Conservation (phyloP, 2,888 invertebrate genomes). For the Aradus depressus region DNA sequence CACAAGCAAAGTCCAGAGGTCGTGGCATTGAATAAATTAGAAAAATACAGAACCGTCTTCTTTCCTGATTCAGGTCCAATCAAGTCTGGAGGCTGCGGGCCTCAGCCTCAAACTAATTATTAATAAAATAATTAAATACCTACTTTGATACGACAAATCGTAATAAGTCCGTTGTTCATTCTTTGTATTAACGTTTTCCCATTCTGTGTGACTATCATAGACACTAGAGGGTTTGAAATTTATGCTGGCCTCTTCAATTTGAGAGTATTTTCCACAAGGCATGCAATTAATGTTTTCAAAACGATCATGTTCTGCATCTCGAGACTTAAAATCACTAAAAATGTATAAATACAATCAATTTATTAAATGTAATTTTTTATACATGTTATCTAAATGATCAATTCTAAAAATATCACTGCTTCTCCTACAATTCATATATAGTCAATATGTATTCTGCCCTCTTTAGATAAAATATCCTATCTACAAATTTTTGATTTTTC, state of each 20-base stretch:
- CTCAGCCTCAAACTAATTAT: neutral
- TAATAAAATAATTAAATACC: conserved; percentile 11
- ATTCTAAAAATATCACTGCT: too few species aligned
- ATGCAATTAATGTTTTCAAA: conserved; percentile 22
- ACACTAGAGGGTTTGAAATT: conserved; percentile 18
- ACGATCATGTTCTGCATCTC: conserved; percentile 24
- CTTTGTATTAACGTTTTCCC: conserved; percentile 20
- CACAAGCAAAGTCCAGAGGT: too few species aligned
- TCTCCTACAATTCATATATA: too few species aligned
- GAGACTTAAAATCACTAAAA: conserved; percentile 27
- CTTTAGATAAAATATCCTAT: too few species aligned
- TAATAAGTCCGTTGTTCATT: conserved; percentile 4
- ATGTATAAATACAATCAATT: too few species aligned
- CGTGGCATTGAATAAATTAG: too few species aligned
- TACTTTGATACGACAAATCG: conserved; percentile 25
- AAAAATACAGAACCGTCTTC: too few species aligned
- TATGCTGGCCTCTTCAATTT: conserved; percentile 24
- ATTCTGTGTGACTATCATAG: conserved; percentile 20
- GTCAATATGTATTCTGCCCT: too few species aligned
- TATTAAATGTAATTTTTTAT: too few species aligned
- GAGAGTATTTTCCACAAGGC: conserved; percentile 24
- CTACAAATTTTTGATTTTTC: too few species aligned
- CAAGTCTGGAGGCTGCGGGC: neutral
- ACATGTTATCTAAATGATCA: too few species aligned
- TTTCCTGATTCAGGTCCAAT: neutral